Conservation (phyloP, 1,140 invertebrate species). For the Pararge aegeria region DNA sequence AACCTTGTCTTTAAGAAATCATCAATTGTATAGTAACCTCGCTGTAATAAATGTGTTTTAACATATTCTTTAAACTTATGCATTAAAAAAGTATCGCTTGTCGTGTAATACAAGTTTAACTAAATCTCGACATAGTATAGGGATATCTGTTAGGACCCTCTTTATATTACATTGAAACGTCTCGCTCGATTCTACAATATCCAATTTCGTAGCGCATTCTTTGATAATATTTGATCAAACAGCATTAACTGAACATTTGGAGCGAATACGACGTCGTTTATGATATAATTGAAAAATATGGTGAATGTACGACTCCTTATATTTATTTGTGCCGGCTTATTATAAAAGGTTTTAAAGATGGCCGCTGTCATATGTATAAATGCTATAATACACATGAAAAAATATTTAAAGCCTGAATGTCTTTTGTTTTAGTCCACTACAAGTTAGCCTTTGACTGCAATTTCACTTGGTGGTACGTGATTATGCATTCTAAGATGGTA, state of each 20-base stretch:
- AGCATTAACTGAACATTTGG: slow-evolving; percentile 19
- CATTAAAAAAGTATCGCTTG: slow-evolving; percentile 11
- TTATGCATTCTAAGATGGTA: too few species aligned
- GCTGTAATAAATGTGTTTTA: too few species aligned
- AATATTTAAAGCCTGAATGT: too few species aligned
- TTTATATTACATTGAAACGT: slow-evolving; percentile 58
- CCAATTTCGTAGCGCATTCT: slow-evolving; percentile 42
- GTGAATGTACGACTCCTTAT: not conserved
- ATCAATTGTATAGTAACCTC: too few species aligned
- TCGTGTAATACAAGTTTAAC: slow-evolving; percentile 15
- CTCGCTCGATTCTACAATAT: slow-evolving; percentile 43
- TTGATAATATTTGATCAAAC: slow-evolving; percentile 43
- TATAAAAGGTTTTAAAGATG: too few species aligned
- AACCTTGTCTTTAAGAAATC: too few species aligned
- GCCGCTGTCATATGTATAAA: too few species aligned
- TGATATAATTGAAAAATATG: slow-evolving; percentile 2
- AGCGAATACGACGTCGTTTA: slow-evolving; percentile 6
- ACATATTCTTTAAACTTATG: too few species aligned
- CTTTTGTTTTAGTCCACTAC: too few species aligned
- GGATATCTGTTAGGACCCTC: slow-evolving; percentile 52
- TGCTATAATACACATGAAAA: too few species aligned
- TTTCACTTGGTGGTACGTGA: too few species aligned
- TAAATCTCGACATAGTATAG: slow-evolving; percentile 38
- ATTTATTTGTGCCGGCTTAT: not conserved
- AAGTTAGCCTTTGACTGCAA: too few species aligned